Evolutionary conservation across 1,140 invertebrate species (phyloP), one percentile per base, ranked within the genome.

Genomic region (Aplysia californica): DNA sequence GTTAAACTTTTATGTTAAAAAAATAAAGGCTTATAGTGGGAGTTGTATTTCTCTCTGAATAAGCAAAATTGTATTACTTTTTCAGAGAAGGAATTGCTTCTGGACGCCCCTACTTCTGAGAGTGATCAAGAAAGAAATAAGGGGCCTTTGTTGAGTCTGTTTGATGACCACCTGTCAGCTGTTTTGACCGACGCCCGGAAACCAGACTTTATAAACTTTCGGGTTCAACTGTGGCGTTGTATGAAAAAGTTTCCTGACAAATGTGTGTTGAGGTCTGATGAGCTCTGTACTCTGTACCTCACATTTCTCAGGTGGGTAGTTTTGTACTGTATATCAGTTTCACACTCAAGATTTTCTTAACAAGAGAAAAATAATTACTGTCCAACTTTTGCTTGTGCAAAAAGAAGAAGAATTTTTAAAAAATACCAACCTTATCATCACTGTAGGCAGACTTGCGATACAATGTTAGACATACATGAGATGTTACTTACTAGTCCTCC

Each of bases 191-290:
- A 72, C 36, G 39, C 6, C 6, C 50, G 70, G 31, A 10, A 59
- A 23, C 70, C 70, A 61, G 70, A 72, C 35, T 72, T 72, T 61
- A 38, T 50, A 36, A 72, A 72, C 31, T 95, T 95, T 86, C 92
- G 95, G 80, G 91, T 94, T 55, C 91, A 96, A 38, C 84, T 98
- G 0, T 96, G 96, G 93, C 94, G 94, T 87, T 91, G 93, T 50
- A 94, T 98, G 92, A 89, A 90, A 2, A 87, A 91, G 76, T 95
- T 96, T 85, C 90, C 94, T 3, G 91, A 93, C 77, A 91, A 95
- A 1, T 94, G 93, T 82, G 95, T 97, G 88, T 89, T 92, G 0
- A 94, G 93, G 85, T 96, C 96, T 84, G 92, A 93, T 78, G 94
- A 96, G 85, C 83, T 97, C 4, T 93, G 94, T 0, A 91, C 92